A percentile compares a stretch with the other conserved stretches of the same genome.
Evolutionary conservation across 2,888 invertebrate genomes (phyloP).

Genomic region (Cosmopolites sordidus): DNA sequence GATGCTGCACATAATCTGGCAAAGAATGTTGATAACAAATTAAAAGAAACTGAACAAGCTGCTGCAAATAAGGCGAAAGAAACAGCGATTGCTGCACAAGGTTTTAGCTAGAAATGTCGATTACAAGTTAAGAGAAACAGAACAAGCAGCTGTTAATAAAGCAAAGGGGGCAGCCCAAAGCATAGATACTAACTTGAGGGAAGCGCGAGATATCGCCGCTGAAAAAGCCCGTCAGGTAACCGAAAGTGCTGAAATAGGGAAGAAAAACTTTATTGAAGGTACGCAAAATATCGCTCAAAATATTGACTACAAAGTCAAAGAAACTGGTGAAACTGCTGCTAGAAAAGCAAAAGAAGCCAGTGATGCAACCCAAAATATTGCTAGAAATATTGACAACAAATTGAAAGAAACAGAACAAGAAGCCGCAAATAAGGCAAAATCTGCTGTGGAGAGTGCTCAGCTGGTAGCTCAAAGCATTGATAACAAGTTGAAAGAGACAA

Average conservation of each 20-base stretch:
- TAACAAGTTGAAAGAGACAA: slow-evolving; percentile 53
- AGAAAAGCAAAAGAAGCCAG: slow-evolving; percentile 20
- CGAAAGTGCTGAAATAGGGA: slow-evolving; percentile 15
- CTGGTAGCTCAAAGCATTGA: slow-evolving; percentile 20
- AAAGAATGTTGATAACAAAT: slow-evolving; percentile 21
- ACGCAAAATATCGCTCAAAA: slow-evolving; percentile 23
- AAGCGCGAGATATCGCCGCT: slow-evolving; percentile 47
- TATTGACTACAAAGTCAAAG: slow-evolving; percentile 29
- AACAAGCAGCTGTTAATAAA: slow-evolving; percentile 15
- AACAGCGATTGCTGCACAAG: slow-evolving; percentile 21
- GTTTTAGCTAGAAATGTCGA: slow-evolving; percentile 34
- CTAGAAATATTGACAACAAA: slow-evolving; percentile 24
- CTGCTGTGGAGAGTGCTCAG: slow-evolving; percentile 24
- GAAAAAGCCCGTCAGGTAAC: slow-evolving; percentile 27
- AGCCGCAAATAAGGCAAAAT: slow-evolving; percentile 15
- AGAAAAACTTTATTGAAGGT: slow-evolving; percentile 19
- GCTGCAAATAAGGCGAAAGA: slow-evolving; percentile 10
- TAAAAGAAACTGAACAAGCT: slow-evolving; percentile 20
- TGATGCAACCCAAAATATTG: slow-evolving; percentile 25
- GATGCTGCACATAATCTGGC: slow-evolving; percentile 24
- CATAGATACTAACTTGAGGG: slow-evolving; percentile 59
- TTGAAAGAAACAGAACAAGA: slow-evolving; percentile 24
- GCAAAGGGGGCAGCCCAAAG: slow-evolving; percentile 20
- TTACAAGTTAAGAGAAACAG: slow-evolving; percentile 55
- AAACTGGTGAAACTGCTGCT: slow-evolving; percentile 27